Evolutionary conservation across 2,888 invertebrate species (phyloP).

Genomic region (Zaprionus lineosus): DNA sequence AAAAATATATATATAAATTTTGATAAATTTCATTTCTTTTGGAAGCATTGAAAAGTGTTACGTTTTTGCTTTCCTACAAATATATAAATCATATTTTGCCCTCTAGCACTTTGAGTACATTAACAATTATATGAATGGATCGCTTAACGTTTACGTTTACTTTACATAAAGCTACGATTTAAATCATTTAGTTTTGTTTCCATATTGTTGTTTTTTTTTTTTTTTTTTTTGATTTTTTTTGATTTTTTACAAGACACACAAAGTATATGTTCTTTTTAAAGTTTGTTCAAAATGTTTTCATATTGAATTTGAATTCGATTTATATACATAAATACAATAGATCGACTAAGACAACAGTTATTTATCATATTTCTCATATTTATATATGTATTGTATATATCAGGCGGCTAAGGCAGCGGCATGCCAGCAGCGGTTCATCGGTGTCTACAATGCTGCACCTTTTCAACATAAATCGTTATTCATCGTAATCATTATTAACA

Average conservation of each 20-base stretch:
- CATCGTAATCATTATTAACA: slow-evolving; percentile 23
- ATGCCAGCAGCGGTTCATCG: slow-evolving; percentile 45
- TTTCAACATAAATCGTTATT: slow-evolving; percentile 36
- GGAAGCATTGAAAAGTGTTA: slow-evolving; percentile 41
- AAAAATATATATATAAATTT: slow-evolving; percentile 14
- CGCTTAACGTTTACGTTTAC: slow-evolving; percentile 57
- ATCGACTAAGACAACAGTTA: slow-evolving; percentile 34
- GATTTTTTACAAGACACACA: slow-evolving; percentile 25
- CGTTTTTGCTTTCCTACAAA: slow-evolving; percentile 21
- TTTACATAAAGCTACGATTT: slow-evolving; percentile 47
- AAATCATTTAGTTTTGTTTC: too few species aligned
- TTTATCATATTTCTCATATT: slow-evolving; percentile 13
- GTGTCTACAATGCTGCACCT: slow-evolving; percentile 51
- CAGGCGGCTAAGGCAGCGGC: slow-evolving; percentile 49
- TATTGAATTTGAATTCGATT: slow-evolving; percentile 16
- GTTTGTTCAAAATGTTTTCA: slow-evolving; percentile 41
- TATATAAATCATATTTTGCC: slow-evolving; percentile 29
- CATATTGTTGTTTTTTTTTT: slow-evolving; percentile 24
- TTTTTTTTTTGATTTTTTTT: too few species aligned
- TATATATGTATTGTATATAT: slow-evolving; percentile 38
- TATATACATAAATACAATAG: slow-evolving; percentile 44
- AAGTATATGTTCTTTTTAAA: slow-evolving; percentile 4
- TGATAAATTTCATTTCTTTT: slow-evolving; percentile 2
- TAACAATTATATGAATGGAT: slow-evolving; percentile 34
- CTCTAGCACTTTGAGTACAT: slow-evolving; percentile 59